Evolutionary conservation across 2,113 vertebrate genomes (phyloP).

Genomic region (Kryptolebias marmoratus): DNA sequence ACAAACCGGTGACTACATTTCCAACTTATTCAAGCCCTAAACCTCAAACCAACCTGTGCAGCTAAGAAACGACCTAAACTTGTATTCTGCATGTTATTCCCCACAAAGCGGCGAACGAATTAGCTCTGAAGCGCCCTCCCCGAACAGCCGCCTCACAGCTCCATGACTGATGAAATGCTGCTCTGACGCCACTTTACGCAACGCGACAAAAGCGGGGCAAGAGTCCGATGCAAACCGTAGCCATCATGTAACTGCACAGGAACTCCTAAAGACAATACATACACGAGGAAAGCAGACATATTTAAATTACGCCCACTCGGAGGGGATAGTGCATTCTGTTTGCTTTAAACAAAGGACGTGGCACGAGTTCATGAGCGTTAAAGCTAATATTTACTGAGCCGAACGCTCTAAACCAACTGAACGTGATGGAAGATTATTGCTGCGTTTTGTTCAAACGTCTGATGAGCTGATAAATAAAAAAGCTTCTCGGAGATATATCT

Average conservation of each 20-base stretch:
- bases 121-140: slow-evolving; percentile 15
- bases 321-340: slow-evolving; percentile 45
- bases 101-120: not conserved
- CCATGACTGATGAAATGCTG: not conserved
- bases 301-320: slow-evolving; percentile 34
- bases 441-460: slow-evolving; percentile 3
- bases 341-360: slow-evolving; percentile 58
- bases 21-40: not conserved
- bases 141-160: slow-evolving; percentile 8
- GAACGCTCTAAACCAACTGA: slow-evolving; percentile 9
- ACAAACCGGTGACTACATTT: not conserved
- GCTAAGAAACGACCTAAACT: too few relatives aligned
- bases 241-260: slow-evolving; percentile 44
- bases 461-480: slow-evolving; percentile 23
- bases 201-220: slow-evolving; percentile 1
- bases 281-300: slow-evolving; percentile 23
- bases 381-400: slow-evolving; percentile 44
- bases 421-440: not conserved
- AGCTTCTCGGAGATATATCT: slow-evolving; percentile 15
- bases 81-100: not conserved
- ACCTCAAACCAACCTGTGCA: too few relatives aligned
- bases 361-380: slow-evolving; percentile 50
- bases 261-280: slow-evolving; percentile 36
- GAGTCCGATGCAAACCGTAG: slow-evolving; percentile 48
- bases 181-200: slow-evolving; percentile 36